A percentile compares a stretch with the other conserved stretches of the same genome.
phyloP scores from a whole-genome alignment of 2,113 vertebrate genomes.

The Phylloscopus trochiloides region DNA sequence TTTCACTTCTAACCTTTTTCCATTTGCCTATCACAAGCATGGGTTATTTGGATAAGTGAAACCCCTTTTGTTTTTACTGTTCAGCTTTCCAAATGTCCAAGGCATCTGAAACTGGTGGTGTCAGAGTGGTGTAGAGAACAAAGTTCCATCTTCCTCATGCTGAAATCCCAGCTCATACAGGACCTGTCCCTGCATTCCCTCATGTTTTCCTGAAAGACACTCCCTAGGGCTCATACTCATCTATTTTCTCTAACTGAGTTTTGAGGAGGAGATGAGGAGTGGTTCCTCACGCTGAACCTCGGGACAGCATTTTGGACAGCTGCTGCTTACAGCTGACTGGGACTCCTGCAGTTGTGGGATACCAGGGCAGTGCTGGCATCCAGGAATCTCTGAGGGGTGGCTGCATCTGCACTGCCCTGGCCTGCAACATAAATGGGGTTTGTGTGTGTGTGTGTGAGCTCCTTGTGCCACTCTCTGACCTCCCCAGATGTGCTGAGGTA shows the following conservation, averaged over 20 bases:
- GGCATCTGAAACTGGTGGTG: neutral
- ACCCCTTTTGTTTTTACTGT: neutral
- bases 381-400: neutral
- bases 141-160: neutral
- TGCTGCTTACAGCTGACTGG: neutral
- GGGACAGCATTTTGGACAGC: neutral
- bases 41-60: neutral
- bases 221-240: neutral
- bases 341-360: neutral
- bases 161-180: neutral
- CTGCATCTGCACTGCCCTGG: neutral
- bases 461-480: neutral
- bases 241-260: neutral
- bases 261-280: neutral
- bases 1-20: neutral
- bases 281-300: neutral
- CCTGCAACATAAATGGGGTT: neutral
- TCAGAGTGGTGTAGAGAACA: neutral
- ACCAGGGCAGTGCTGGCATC: neutral
- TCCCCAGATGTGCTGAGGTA: conserved; percentile 8
- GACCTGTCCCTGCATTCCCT: neutral
- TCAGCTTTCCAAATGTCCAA: neutral
- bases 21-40: neutral
- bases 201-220: fast-evolving
- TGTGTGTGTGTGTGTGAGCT: neutral